Evolutionary conservation across 2,113 vertebrate species (phyloP), one percentile per base, ranked within the genome.

Genomic region (Argyrosomus japonicus): DNA sequence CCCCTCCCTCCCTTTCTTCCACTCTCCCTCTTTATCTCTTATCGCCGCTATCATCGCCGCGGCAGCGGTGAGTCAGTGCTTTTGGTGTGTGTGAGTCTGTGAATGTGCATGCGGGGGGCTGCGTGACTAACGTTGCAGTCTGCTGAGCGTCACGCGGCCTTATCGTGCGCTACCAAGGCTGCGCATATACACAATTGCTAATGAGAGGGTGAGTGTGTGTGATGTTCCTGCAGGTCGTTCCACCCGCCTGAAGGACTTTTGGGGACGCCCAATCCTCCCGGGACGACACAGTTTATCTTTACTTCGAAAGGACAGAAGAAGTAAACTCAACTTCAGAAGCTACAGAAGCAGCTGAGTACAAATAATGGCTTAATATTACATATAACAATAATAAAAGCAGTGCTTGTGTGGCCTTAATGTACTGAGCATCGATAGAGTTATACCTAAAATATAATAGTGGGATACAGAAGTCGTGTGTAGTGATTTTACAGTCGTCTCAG

Each of bases 111-210:
- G 89, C 87, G 77, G 80, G 83, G 86, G 96, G 94, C 95, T 97
- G 97, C 95, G 97, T 98, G 97, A 98, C 97, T 98, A 99, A 99
- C 97, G 97, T 96, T 96, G 97, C 96, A 97, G 97, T 97, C 97
- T 96, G 96, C 97, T 98, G 97, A 97, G 97, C 96, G 95, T 95
- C 95, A 97, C 97, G 96, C 95, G 96, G 95, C 95, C 97, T 98
- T 99, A 99, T 99, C 97, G 95, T 97, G 96, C 94, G 93, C 96
- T 94, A 95, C 96, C 96, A 96, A 97, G 96, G 97, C 97, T 96
- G 97, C 95, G 97, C 96, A 99, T 98, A 97, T 95, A 97, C 97
- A 99, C 97, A 98, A 98, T 99, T 50, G 60, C 95, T 99, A 99
- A 99, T 99, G 98, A 99, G 97, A 95, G 80, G 40, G 47, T 23